A percentile compares a stretch with the other conserved stretches of the same genome.
phyloP scores from a whole-genome alignment of 2,797 vertebrate species.

The Enoplosus armatus region DNA sequence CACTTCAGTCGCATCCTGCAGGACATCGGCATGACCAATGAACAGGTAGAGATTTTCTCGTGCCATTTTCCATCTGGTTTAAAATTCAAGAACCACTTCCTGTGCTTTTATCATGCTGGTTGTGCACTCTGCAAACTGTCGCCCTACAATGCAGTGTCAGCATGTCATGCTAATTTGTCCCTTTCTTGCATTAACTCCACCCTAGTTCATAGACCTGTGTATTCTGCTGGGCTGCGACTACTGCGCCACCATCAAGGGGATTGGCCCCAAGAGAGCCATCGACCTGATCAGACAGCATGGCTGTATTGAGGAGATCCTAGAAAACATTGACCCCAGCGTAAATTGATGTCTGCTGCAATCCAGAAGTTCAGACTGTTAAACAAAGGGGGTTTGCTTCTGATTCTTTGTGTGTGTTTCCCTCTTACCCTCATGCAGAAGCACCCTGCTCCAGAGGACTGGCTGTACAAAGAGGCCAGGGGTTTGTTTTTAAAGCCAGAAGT shows the following conservation, averaged over 20 bases:
- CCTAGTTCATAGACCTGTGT: constrained; percentile 95
- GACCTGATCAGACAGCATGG: constrained; percentile 95
- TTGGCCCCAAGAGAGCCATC: constrained; percentile 95
- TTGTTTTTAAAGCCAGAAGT: constrained; percentile 94
- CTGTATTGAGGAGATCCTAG: constrained; percentile 93
- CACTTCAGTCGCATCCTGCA: constrained; percentile 91
- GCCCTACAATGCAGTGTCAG: not conserved
- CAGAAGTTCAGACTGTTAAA: not conserved
- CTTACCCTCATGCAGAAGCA: constrained; percentile 85
- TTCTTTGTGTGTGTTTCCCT: not conserved
- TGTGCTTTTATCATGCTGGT: not conserved
- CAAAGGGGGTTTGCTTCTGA: not conserved
- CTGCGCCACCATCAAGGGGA: constrained; percentile 96
- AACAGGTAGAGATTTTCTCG: constrained; percentile 78
- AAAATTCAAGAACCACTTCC: not conserved
- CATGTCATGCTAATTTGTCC: not conserved
- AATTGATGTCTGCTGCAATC: constrained; percentile 22
- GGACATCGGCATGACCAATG: constrained; percentile 89
- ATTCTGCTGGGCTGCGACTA: constrained; percentile 98
- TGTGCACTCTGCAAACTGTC: not conserved
- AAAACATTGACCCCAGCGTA: constrained; percentile 90
- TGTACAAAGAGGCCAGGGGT: constrained; percentile 92
- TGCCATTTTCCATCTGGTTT: not conserved
- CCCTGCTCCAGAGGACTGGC: constrained; percentile 93
- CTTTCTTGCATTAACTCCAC: not conserved